Evolutionary conservation across 2,797 vertebrate genomes (phyloP).

Genomic region (Morelia viridis): DNA sequence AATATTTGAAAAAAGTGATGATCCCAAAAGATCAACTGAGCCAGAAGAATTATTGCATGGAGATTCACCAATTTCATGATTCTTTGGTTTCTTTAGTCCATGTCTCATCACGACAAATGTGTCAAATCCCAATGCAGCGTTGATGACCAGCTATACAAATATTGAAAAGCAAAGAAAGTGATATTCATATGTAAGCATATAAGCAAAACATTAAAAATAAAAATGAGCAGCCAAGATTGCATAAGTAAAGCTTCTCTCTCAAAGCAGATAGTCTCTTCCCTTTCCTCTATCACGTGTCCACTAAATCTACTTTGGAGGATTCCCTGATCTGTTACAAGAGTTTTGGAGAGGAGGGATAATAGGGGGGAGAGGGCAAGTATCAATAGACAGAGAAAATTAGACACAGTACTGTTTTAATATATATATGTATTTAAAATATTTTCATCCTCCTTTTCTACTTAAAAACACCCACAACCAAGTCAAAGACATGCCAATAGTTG

Average conservation of each 20-base stretch:
- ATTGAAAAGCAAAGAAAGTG: neutral
- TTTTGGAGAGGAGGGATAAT: neutral
- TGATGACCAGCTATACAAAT: slow-evolving; percentile 86
- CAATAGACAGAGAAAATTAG: neutral
- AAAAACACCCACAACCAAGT: neutral
- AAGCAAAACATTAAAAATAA: neutral
- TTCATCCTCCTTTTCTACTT: neutral
- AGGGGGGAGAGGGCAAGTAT: neutral
- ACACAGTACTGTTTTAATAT: neutral
- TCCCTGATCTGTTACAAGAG: neutral
- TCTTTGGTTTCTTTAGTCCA: slow-evolving; percentile 86
- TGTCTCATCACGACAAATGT: slow-evolving; percentile 99
- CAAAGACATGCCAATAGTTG: neutral
- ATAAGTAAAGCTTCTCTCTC: neutral
- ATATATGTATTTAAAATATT: neutral
- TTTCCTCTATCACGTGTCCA: neutral
- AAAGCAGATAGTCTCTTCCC: neutral
- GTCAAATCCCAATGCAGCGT: slow-evolving; percentile 95
- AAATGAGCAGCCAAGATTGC: neutral
- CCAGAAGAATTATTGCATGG: slow-evolving; percentile 67
- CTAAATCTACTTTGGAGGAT: neutral
- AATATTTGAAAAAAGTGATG: slow-evolving; percentile 96
- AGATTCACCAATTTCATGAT: slow-evolving; percentile 71
- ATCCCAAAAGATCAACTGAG: slow-evolving; percentile 73
- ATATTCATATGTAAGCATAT: neutral